phyloP scores from a whole-genome alignment of 1,140 invertebrate genomes.

The Apis cerana region DNA sequence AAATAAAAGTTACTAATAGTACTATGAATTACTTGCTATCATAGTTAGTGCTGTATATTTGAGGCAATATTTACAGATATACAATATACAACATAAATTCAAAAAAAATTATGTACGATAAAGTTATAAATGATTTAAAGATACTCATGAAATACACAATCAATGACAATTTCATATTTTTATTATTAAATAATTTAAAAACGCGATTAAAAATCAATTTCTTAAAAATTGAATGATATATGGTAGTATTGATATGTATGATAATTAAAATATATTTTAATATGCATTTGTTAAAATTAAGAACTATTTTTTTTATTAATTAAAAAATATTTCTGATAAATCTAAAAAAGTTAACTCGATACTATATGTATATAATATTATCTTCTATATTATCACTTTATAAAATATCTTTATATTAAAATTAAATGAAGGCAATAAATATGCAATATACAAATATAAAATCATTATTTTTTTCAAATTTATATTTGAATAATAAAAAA shows the following conservation, averaged over 20 bases:
- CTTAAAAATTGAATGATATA: no score
- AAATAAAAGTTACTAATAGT: slow-evolving; percentile 30
- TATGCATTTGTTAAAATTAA: neutral
- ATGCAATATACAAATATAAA: neutral
- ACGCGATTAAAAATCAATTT: neutral
- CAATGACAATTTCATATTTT: slow-evolving; percentile 2
- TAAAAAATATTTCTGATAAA: neutral
- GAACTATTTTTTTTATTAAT: neutral
- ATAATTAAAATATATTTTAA: no score
- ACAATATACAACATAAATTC: neutral
- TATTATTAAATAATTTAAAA: neutral
- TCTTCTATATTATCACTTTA: no score
- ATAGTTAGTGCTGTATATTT: slow-evolving; percentile 9
- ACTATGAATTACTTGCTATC: slow-evolving; percentile 27
- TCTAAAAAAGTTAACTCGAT: neutral
- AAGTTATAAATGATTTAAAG: neutral
- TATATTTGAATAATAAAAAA: neutral
- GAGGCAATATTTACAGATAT: neutral
- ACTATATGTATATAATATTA: neutral
- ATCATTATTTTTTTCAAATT: neutral
- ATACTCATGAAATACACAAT: slow-evolving; percentile 21
- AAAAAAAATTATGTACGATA: neutral
- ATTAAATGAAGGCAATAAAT: neutral
- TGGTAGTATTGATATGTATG: no score
- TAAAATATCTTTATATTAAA: neutral